A percentile compares a stretch with the other conserved stretches of the same genome.
These are phyloP conservation scores for Harmothoe impar DNA, from an alignment of 2,888 invertebrate species.

Conservation along the genomic window DNA sequence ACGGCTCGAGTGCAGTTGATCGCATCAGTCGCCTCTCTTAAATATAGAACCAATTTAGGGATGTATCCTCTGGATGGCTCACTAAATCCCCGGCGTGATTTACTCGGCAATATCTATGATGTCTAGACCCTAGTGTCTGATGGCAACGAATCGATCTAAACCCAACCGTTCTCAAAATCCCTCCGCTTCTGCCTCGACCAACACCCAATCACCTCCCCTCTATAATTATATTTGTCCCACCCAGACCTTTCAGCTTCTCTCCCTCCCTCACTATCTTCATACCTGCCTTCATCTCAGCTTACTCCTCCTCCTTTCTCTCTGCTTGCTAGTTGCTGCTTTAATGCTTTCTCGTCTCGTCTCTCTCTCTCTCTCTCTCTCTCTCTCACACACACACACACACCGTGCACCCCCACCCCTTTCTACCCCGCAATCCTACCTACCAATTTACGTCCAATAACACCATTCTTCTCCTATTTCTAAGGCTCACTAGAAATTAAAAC, in stretches of 20 bases:
- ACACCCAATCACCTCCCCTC: not conserved
- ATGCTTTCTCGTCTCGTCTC: too few relatives aligned
- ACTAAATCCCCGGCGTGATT: not conserved
- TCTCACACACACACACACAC: too few relatives aligned
- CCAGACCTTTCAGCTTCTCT: not conserved
- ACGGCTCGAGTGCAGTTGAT: not conserved
- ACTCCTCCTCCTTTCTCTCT: too few relatives aligned
- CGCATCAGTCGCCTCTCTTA: not conserved
- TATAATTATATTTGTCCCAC: too few relatives aligned
- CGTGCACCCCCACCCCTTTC: too few relatives aligned
- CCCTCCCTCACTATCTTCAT: too few relatives aligned
- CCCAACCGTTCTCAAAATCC: not conserved
- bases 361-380: too few relatives aligned
- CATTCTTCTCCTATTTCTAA: too few relatives aligned
- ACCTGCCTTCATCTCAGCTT: too few relatives aligned
- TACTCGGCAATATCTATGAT: not conserved
- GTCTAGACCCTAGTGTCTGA: not conserved
- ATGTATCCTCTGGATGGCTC: not conserved
- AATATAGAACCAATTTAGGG: slow-evolving; percentile 42
- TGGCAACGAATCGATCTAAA: not conserved
- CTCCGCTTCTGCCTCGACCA: not conserved
- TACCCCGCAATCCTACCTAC: too few relatives aligned
- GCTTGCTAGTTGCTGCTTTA: too few relatives aligned
- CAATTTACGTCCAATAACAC: too few relatives aligned
- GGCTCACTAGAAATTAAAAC: not conserved